Conservation (phyloP, 2,888 invertebrate genomes). For the Metopia argyrocephala region DNA sequence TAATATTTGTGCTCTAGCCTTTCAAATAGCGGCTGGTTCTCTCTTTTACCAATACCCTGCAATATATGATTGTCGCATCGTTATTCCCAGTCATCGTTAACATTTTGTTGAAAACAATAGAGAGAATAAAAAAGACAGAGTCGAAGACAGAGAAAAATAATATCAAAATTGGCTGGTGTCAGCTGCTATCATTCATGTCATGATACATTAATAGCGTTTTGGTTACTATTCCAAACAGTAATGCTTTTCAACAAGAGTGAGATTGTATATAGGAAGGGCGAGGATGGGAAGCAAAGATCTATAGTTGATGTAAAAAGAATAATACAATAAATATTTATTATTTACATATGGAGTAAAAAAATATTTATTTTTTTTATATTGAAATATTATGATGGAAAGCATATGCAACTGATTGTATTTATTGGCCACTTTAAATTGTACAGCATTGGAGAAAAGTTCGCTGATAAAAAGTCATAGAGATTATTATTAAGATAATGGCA, state of each 20-base stretch:
- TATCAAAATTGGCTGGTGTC: slow-evolving; percentile 54
- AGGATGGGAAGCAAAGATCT: neutral
- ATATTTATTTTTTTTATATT: neutral
- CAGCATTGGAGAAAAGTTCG: too few species aligned
- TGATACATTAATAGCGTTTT: slow-evolving; percentile 37
- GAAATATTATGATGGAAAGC: slow-evolving; percentile 1
- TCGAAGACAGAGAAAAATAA: neutral
- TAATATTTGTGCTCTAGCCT: neutral
- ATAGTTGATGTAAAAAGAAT: neutral
- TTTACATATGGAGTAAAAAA: slow-evolving; percentile 38
- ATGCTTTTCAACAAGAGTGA: neutral
- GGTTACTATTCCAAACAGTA: too few species aligned
- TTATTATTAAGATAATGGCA: too few species aligned
- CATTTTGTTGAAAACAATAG: slow-evolving; percentile 6
- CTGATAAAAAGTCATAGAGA: too few species aligned
- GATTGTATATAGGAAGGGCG: neutral
- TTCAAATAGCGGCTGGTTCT: neutral
- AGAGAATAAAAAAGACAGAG: neutral
- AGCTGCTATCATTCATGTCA: slow-evolving; percentile 53
- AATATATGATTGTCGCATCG: slow-evolving; percentile 35
- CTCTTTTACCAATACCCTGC: neutral
- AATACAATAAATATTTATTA: slow-evolving; percentile 38
- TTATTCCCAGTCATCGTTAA: slow-evolving; percentile 21
- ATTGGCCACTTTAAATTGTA: slow-evolving; percentile 9
- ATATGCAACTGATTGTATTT: slow-evolving; percentile 15